Percentiles rank a stretch among this genome's conserved stretches.
phyloP scores from a whole-genome alignment of 2,797 vertebrate species.

The Periophthalmus magnuspinnatus region DNA sequence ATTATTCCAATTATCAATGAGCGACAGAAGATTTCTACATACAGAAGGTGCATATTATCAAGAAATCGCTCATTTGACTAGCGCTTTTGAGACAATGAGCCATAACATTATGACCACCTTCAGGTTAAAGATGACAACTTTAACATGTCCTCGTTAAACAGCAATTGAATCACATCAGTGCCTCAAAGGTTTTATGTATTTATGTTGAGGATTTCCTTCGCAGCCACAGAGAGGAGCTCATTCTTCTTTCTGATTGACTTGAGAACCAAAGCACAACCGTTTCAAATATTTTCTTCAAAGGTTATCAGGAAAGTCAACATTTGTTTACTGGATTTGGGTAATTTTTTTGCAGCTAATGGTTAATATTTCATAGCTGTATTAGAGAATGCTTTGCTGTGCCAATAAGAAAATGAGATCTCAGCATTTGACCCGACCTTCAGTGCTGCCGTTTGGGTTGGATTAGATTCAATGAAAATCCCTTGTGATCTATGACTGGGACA shows the following conservation, averaged over 20 bases:
- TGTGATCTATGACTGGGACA: not conserved
- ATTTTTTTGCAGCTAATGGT: too few species aligned
- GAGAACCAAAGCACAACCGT: not conserved
- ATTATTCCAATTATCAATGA: constrained; percentile 6
- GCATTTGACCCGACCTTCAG: not conserved
- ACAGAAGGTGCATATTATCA: not conserved
- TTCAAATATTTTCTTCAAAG: not conserved
- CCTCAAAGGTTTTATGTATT: too few species aligned
- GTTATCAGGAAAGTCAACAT: not conserved
- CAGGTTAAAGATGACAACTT: too few species aligned
- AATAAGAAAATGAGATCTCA: not conserved
- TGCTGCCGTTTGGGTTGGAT: too few species aligned
- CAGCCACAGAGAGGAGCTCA: too few species aligned
- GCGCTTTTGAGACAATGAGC: not conserved
- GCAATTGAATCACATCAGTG: too few species aligned
- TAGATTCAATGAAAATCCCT: not conserved
- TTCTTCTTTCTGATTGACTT: too few species aligned
- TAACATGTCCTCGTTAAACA: too few species aligned
- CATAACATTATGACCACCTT: not conserved
- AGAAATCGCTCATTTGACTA: not conserved
- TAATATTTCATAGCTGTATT: too few species aligned
- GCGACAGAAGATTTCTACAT: not conserved
- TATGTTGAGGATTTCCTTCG: too few species aligned
- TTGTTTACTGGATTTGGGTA: not conserved
- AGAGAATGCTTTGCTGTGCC: not conserved